Conservation (phyloP, 2,113 vertebrate species). For the Typhlomys cinereus region DNA sequence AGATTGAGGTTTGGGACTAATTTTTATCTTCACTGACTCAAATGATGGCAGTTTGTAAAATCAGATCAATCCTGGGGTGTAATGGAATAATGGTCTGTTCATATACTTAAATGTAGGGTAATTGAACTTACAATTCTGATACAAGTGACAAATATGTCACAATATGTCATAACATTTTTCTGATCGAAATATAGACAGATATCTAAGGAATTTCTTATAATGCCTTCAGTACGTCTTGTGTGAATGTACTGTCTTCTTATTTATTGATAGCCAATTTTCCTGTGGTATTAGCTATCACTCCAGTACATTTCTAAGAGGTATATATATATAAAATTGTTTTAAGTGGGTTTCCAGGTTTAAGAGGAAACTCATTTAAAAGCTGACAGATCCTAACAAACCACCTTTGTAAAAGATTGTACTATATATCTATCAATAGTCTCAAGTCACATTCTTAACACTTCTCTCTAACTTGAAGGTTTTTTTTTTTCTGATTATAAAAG, state of each 20-base stretch:
- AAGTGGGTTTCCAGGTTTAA: background rate
- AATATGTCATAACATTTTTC: background rate
- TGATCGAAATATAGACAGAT: background rate
- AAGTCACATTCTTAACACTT: background rate
- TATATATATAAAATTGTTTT: background rate
- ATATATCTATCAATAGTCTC: too few species aligned
- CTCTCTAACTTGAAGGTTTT: background rate
- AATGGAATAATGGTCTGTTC: background rate
- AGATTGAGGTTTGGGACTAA: background rate
- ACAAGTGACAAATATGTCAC: background rate
- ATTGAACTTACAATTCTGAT: background rate
- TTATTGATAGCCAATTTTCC: background rate
- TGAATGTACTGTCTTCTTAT: background rate
- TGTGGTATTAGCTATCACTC: background rate
- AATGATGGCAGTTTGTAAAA: background rate
- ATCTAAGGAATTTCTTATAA: background rate
- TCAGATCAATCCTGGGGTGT: background rate
- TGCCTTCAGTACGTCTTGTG: background rate
- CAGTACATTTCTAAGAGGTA: background rate
- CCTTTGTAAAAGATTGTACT: background rate
- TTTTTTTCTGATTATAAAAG: background rate
- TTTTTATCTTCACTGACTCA: background rate
- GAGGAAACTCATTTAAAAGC: conserved; percentile 2
- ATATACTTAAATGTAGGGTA: background rate
- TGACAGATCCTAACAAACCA: background rate